phyloP scores from a whole-genome alignment of 2,888 invertebrate genomes.

The Caenorhabditis sp. region DNA sequence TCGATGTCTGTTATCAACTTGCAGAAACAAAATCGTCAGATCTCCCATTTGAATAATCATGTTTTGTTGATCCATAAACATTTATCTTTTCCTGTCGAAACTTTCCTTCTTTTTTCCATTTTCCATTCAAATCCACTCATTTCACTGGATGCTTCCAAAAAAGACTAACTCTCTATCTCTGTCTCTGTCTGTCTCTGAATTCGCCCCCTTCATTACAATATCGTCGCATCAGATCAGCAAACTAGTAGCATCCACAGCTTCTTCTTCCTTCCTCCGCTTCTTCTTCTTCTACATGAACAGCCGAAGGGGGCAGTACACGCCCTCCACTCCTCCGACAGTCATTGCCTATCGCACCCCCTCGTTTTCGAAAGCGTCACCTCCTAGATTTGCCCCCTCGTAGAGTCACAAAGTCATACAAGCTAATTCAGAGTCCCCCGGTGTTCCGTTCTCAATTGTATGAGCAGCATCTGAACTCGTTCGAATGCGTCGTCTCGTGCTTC shows the following conservation, averaged over 20 bases:
- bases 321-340: constrained; percentile 52
- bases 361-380: constrained; percentile 50
- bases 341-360: constrained; percentile 52
- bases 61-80: constrained; percentile 42
- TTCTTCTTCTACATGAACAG: constrained; percentile 45
- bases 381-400: constrained; percentile 49
- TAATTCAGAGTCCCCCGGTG: constrained; percentile 29
- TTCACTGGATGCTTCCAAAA: constrained; percentile 34
- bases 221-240: constrained; percentile 65
- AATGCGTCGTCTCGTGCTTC: constrained; percentile 46
- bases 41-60: constrained; percentile 20
- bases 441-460: constrained; percentile 30
- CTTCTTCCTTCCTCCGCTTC: constrained; percentile 42
- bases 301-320: constrained; percentile 34
- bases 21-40: constrained; percentile 11
- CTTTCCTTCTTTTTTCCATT: constrained; percentile 2
- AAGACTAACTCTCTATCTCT: constrained; percentile 40
- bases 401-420: constrained; percentile 32
- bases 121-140: constrained; percentile 32
- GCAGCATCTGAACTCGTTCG: constrained; percentile 42
- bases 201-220: constrained; percentile 58
- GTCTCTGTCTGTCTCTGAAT: constrained; percentile 24
- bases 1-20: neutral
- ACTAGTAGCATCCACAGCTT: constrained; percentile 64
- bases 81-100: constrained; percentile 31